Conservation (phyloP, 2,888 invertebrate species). For the Kuschelorhynchus macadamiae region DNA sequence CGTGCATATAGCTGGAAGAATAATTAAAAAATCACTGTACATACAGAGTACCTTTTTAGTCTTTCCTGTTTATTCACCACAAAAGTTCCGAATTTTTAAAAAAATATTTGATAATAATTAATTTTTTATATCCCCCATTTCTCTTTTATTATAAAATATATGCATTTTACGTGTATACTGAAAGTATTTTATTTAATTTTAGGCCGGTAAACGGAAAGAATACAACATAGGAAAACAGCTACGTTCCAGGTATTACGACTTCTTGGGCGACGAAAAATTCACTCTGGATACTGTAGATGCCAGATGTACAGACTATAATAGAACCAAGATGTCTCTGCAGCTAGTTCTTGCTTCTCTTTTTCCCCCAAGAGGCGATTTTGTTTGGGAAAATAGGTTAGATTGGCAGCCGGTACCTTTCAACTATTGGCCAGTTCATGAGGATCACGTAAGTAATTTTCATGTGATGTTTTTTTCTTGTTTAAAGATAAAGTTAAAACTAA, state of each 20-base stretch:
- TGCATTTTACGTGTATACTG: no score
- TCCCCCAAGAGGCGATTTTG: slow-evolving; percentile 72
- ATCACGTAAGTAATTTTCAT: slow-evolving; percentile 54
- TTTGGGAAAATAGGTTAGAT: slow-evolving; percentile 69
- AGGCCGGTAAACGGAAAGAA: slow-evolving; percentile 63
- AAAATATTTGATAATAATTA: no score
- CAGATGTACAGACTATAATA: slow-evolving; percentile 78
- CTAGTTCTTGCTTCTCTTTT: slow-evolving; percentile 79
- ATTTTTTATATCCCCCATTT: no score
- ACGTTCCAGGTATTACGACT: slow-evolving; percentile 75
- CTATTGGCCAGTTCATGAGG: slow-evolving; percentile 54
- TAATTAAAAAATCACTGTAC: no score
- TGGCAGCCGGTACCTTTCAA: slow-evolving; percentile 62
- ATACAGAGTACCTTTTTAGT: no score
- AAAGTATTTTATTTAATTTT: no score
- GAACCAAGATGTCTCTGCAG: slow-evolving; percentile 81
- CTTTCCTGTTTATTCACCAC: no score
- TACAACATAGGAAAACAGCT: slow-evolving; percentile 77
- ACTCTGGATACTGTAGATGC: slow-evolving; percentile 73
- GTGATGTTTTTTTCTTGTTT: background rate
- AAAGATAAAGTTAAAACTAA: no score
- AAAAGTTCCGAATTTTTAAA: no score
- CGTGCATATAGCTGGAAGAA: no score
- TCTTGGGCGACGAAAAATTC: slow-evolving; percentile 72
- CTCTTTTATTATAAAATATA: no score